Conservation (phyloP, 2,113 vertebrate genomes). For the Sander lucioperca region DNA sequence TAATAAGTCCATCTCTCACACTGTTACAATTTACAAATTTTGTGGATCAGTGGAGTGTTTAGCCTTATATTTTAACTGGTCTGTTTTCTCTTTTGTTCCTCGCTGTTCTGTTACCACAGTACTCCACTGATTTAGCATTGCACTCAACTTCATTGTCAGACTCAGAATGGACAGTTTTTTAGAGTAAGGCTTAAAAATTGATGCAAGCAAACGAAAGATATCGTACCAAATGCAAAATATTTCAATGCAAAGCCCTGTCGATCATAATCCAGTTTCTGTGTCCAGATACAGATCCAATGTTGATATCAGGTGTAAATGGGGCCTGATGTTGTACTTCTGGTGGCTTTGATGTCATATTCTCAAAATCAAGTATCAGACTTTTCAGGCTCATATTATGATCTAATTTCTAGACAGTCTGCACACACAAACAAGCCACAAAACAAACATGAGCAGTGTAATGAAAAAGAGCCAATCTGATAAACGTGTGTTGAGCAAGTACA, state of each 20-base stretch:
- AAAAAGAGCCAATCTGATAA: not conserved
- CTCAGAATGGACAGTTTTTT: not conserved
- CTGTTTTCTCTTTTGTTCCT: not conserved
- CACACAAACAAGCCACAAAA: not conserved
- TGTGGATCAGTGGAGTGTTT: not conserved
- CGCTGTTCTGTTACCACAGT: not conserved
- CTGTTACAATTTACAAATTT: not conserved
- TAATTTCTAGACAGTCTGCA: not conserved
- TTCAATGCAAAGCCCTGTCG: not conserved
- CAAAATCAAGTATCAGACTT: not conserved
- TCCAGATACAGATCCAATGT: not conserved
- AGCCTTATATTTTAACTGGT: not conserved
- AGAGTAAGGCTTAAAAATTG: not conserved
- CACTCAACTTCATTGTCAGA: not conserved
- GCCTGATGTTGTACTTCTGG: not conserved
- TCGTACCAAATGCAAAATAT: not conserved
- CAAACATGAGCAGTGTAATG: not conserved
- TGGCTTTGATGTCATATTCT: not conserved
- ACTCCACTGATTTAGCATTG: not conserved
- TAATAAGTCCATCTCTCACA: constrained; percentile 63
- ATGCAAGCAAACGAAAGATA: not conserved
- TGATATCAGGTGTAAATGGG: not conserved
- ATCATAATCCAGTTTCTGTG: not conserved
- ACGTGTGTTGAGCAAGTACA: not conserved
- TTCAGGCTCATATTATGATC: not conserved